Conservation (phyloP, 2,888 invertebrate species). For the Sminthurinus aureus region DNA sequence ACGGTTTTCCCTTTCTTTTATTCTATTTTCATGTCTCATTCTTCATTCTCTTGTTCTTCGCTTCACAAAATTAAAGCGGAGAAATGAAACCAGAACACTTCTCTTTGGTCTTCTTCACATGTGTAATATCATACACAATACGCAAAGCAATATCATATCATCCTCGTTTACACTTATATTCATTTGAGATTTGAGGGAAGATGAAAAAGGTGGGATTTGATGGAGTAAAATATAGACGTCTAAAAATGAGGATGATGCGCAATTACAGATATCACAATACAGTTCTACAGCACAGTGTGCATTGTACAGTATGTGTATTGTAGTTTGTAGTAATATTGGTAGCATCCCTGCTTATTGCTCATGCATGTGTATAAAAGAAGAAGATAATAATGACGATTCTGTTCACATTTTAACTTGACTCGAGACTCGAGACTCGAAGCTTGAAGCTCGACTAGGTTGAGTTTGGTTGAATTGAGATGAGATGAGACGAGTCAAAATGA, state of each 20-base stretch:
- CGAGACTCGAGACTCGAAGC: too few relatives aligned
- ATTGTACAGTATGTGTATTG: not conserved
- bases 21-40: too few relatives aligned
- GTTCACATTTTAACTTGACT: not conserved
- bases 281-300: not conserved
- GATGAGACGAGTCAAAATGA: too few relatives aligned
- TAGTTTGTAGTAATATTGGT: too few relatives aligned
- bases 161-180: too few relatives aligned
- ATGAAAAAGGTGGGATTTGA: not conserved
- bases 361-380: not conserved
- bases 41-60: not conserved
- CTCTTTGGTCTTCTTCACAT: too few relatives aligned
- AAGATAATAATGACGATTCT: not conserved
- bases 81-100: not conserved
- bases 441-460: not conserved
- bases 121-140: too few relatives aligned
- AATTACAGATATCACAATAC: not conserved
- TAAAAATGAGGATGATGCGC: not conserved
- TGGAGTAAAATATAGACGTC: not conserved
- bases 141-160: too few relatives aligned
- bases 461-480: too few relatives aligned
- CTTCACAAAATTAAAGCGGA: not conserved
- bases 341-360: too few relatives aligned
- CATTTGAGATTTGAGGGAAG: not conserved
- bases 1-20: too few relatives aligned